Percentiles rank a stretch among this genome's conserved stretches.
Evolutionary conservation across 2,113 vertebrate species (phyloP).

Genomic region (Saimiri boliviensis): DNA sequence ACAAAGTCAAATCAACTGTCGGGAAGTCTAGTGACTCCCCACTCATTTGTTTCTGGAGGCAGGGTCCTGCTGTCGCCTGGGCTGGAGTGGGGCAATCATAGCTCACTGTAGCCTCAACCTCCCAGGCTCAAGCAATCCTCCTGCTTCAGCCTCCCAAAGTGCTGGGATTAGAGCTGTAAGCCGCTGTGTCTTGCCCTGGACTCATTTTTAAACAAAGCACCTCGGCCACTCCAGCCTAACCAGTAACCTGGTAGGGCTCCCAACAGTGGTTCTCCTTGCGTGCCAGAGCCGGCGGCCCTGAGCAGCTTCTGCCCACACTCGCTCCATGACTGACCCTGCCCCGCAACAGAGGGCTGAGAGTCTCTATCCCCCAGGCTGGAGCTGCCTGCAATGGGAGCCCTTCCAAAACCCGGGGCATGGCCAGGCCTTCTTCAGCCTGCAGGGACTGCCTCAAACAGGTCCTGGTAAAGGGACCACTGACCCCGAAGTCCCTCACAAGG

Average conservation of each 20-base stretch:
- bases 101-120: no score
- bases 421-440: neutral
- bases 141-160: no score
- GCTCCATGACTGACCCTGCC: neutral
- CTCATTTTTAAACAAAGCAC: neutral
- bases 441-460: fast-evolving
- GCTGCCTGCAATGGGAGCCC: neutral
- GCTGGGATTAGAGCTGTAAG: no score
- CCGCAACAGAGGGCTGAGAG: neutral
- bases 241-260: neutral
- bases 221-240: neutral
- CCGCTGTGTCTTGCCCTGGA: no score
- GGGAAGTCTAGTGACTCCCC: neutral
- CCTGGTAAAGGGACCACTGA: fast-evolving
- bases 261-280: neutral
- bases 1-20: neutral
- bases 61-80: no score
- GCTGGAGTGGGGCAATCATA: no score
- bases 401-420: neutral
- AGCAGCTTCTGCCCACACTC: neutral
- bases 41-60: neutral
- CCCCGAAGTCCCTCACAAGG: neutral
- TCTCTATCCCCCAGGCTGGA: neutral
- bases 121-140: no score
- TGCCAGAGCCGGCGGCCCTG: fast-evolving